Percentiles rank a stretch among this genome's conserved stretches.
Conservation (phyloP, 2,888 invertebrate genomes). For the Palloptera scutellata region DNA sequence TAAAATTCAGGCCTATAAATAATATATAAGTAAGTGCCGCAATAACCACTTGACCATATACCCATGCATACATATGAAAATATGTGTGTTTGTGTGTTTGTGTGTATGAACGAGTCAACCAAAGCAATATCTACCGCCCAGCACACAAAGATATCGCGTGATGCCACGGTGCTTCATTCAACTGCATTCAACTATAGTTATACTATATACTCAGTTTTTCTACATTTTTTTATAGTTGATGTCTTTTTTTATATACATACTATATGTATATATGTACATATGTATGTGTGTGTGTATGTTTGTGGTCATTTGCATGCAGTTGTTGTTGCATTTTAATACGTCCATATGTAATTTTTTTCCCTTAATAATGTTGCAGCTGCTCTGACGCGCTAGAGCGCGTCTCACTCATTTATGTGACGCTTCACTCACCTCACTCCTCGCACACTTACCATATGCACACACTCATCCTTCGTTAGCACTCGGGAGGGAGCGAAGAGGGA, state of each 20-base stretch:
- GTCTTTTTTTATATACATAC: neutral
- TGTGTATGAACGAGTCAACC: no score
- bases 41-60: neutral
- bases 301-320: neutral
- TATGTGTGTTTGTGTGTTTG: neutral
- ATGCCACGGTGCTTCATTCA: no score
- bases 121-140: no score
- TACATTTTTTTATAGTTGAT: slow-evolving; percentile 1
- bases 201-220: slow-evolving; percentile 13
- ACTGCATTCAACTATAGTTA: no score
- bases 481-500: no score
- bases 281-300: neutral
- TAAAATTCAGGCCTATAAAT: no score
- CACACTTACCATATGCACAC: neutral
- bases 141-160: no score
- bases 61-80: neutral
- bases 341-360: slow-evolving; percentile 12
- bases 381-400: neutral
- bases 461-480: no score
- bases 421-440: neutral
- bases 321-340: slow-evolving; percentile 15
- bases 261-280: neutral
- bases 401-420: neutral
- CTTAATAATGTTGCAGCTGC: slow-evolving; percentile 9
- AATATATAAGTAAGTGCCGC: no score